Percentiles rank a stretch among this genome's conserved stretches.
These are phyloP conservation scores for Zaprionus capensis DNA, from an alignment of 1,140 invertebrate species.

Conservation along the genomic window DNA sequence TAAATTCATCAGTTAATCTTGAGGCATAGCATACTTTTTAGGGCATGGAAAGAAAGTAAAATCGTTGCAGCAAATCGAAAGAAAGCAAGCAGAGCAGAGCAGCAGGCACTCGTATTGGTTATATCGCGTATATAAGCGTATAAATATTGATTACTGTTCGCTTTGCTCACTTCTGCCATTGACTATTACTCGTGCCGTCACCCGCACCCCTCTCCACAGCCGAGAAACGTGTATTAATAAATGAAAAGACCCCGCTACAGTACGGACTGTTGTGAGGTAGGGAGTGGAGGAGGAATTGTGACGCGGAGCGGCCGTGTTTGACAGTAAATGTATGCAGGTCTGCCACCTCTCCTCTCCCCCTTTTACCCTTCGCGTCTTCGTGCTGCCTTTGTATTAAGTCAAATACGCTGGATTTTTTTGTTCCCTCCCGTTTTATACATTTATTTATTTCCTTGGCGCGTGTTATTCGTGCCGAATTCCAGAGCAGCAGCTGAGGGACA, in stretches of 20 bases:
- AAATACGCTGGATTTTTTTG: conserved; percentile 23
- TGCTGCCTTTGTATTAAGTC: conserved; percentile 19
- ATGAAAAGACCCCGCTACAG: conserved; percentile 24
- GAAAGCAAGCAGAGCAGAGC: background rate
- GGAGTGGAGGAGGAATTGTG: background rate
- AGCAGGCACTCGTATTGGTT: background rate
- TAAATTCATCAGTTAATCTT: background rate
- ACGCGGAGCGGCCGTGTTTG: background rate
- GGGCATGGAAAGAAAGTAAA: background rate
- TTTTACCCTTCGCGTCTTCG: background rate
- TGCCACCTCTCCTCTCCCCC: background rate
- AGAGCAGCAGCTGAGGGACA: background rate
- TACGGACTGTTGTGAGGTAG: too few relatives aligned
- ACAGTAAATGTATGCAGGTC: conserved; percentile 33
- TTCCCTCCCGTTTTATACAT: background rate
- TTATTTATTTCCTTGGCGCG: conserved; percentile 14
- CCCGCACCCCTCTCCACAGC: background rate
- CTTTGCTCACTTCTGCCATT: conserved; percentile 26
- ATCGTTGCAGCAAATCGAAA: background rate
- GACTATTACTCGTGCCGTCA: background rate
- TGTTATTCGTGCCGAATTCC: conserved; percentile 27
- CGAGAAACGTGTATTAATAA: conserved; percentile 37
- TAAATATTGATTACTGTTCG: conserved; percentile 44
- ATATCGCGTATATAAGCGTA: conserved; percentile 19
- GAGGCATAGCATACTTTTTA: background rate